Percentiles rank a stretch among this genome's conserved stretches.
These are phyloP conservation scores for Callinectes sapidus DNA, from an alignment of 2,888 invertebrate genomes.

Conservation along the genomic window DNA sequence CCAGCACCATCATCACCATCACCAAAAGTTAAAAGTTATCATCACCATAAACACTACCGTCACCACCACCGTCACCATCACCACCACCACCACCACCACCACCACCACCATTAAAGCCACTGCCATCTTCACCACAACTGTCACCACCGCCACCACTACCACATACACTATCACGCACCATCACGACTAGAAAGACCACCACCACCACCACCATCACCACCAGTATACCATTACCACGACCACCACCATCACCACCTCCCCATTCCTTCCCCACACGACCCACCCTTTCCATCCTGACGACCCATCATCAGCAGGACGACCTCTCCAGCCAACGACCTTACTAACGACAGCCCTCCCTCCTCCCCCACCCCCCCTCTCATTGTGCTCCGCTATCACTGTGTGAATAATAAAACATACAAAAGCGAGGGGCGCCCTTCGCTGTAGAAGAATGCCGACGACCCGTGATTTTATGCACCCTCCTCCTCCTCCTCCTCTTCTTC, in stretches of 20 bases:
- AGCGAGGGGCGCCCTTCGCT: constrained; percentile 38
- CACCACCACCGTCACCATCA: not conserved
- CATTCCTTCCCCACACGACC: constrained; percentile 24
- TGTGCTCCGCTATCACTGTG: constrained; percentile 57
- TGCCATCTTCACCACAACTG: not conserved
- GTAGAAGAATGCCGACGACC: constrained; percentile 53
- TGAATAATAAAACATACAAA: constrained; percentile 61
- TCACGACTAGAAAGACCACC: not conserved
- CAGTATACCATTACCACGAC: not conserved
- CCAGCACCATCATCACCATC: too few species aligned
- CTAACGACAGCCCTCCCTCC: constrained; percentile 41
- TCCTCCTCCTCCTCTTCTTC: constrained; percentile 26
- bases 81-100: not conserved
- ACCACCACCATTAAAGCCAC: not conserved
- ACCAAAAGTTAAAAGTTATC: too few species aligned
- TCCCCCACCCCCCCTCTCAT: constrained; percentile 12
- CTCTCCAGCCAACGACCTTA: constrained; percentile 51
- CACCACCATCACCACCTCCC: not conserved
- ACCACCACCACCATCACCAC: not conserved
- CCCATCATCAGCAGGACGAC: constrained; percentile 45
- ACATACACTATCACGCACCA: not conserved
- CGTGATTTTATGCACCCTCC: constrained; percentile 49
- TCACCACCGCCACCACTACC: not conserved
- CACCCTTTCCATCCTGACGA: not conserved
- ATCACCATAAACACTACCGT: not conserved